These are phyloP conservation scores for Takifugu flavidus DNA, from an alignment of 2,113 vertebrate species.

Conservation along the genomic window DNA sequence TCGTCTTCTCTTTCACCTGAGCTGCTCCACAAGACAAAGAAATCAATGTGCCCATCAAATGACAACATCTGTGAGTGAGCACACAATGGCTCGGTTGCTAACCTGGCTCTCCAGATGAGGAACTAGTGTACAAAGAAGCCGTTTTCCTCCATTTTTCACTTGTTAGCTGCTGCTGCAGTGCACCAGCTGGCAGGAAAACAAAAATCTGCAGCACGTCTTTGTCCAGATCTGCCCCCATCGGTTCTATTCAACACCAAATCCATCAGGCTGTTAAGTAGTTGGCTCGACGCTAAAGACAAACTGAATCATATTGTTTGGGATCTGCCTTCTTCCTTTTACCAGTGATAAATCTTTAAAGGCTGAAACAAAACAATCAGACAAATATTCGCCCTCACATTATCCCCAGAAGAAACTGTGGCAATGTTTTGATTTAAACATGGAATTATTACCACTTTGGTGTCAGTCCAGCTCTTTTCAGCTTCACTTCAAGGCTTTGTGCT, in stretches of 20 bases:
- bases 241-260: conserved; percentile 65
- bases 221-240: conserved; percentile 65
- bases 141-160: conserved; percentile 62
- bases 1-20: conserved; percentile 25
- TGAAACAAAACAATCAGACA: neutral
- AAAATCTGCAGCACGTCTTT: conserved; percentile 54
- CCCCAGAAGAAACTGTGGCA: conserved; percentile 12
- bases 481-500: conserved; percentile 12
- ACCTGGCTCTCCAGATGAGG: conserved; percentile 55
- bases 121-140: conserved; percentile 63
- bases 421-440: conserved; percentile 16
- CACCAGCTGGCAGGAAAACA: conserved; percentile 66
- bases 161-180: conserved; percentile 55
- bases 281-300: conserved; percentile 56
- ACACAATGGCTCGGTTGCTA: conserved; percentile 50
- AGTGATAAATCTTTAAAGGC: conserved; percentile 21
- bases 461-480: conserved; percentile 13
- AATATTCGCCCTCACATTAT: neutral
- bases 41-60: conserved; percentile 14
- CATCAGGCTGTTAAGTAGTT: conserved; percentile 65
- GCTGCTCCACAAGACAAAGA: conserved; percentile 7
- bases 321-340: conserved; percentile 3
- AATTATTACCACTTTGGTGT: conserved; percentile 7
- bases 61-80: conserved; percentile 6
- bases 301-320: conserved; percentile 48